These are phyloP conservation scores for Dicerorhinus sumatrensis DNA, from an alignment of 2,113 vertebrate species.

Conservation along the genomic window DNA sequence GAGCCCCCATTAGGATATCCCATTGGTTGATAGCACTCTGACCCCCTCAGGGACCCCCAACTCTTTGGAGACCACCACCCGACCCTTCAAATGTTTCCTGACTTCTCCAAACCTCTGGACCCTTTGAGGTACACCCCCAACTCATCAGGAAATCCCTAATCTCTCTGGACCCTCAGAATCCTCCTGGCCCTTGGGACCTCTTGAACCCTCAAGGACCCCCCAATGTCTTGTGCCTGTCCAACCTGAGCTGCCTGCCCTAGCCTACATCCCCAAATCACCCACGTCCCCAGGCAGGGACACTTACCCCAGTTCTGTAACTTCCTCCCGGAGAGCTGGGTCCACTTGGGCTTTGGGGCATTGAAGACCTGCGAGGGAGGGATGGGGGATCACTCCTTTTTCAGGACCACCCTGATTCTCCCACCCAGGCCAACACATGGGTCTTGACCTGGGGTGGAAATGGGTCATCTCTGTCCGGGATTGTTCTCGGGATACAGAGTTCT, in stretches of 20 bases:
- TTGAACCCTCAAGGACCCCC: not conserved
- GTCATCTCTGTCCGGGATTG: not conserved
- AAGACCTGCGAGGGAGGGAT: constrained; percentile 86
- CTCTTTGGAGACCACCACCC: not conserved
- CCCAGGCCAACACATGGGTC: not conserved
- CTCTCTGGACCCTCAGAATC: not conserved
- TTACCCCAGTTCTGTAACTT: constrained; percentile 94
- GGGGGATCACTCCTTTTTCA: not conserved
- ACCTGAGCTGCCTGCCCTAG: not conserved
- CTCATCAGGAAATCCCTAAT: not conserved
- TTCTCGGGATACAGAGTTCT: not conserved
- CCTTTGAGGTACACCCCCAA: not conserved
- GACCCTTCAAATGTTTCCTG: not conserved
- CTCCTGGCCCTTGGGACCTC: not conserved
- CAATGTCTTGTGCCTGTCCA: not conserved
- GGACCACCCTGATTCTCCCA: not conserved
- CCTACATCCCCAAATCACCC: constrained; percentile 81
- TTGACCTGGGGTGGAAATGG: not conserved
- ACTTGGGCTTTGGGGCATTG: constrained; percentile 93
- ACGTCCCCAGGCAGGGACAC: constrained; percentile 46
- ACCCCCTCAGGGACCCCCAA: not conserved
- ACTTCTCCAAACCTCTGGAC: not conserved
- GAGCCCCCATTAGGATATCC: not conserved
- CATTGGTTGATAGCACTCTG: not conserved
- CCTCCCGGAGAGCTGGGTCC: constrained; percentile 93